Conservation (phyloP, 2,113 vertebrate genomes). For the Apteryx owenii region DNA sequence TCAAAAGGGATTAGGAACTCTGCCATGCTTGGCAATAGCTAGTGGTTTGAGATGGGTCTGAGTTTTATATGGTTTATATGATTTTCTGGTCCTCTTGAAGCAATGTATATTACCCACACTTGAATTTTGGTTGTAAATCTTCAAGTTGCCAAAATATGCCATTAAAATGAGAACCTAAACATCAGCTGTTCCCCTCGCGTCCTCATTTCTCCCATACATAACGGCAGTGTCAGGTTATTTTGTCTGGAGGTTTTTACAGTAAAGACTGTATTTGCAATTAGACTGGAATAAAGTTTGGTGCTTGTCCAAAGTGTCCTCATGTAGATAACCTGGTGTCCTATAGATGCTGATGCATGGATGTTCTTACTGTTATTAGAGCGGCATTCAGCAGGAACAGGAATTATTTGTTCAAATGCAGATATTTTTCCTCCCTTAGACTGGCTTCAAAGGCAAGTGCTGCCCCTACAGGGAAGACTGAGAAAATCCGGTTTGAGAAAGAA, state of each 20-base stretch:
- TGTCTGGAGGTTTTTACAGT: neutral
- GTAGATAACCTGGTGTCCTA: neutral
- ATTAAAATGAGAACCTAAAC: neutral
- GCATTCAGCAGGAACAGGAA: neutral
- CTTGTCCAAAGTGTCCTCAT: neutral
- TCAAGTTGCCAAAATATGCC: neutral
- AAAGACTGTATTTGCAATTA: neutral
- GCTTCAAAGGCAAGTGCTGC: slow-evolving; percentile 25
- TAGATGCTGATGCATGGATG: neutral
- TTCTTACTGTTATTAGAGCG: neutral
- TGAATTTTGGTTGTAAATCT: neutral
- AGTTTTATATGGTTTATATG: neutral
- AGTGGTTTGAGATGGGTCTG: neutral
- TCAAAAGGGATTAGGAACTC: neutral
- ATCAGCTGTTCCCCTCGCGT: neutral
- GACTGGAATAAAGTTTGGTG: neutral
- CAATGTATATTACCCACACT: neutral
- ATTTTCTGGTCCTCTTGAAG: neutral
- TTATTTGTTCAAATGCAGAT: neutral
- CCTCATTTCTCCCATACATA: neutral
- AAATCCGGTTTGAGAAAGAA: neutral
- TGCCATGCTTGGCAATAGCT: neutral
- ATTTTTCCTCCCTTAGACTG: neutral
- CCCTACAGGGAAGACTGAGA: neutral
- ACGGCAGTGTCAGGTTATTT: neutral